Evolutionary conservation across 23 tunicate species (phyloP), one percentile per base, ranked within the genome.

Genomic region (Ciona savignyi): DNA sequence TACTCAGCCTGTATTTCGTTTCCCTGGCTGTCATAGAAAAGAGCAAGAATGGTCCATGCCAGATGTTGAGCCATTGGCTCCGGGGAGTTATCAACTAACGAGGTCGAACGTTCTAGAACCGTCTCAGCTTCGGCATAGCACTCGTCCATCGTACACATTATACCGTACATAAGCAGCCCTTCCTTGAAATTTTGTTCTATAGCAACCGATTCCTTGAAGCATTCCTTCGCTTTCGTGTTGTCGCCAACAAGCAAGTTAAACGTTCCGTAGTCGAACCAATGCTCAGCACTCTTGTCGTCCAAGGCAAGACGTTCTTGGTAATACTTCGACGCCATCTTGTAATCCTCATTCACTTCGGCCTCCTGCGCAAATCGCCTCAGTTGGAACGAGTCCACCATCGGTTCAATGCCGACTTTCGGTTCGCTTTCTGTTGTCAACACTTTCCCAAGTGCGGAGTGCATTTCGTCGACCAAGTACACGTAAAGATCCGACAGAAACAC

Each of bases 261-360:
- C 2, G 86, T 79, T 1, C 95, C 99, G 32, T 77, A 94, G 65
- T 87, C 99, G 28, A 79, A 71, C 99, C 99, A 94, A 66, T 85
- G 86, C 15, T 75, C 84, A 22, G 95, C 80, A 75, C 78, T 74
- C 32, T 74, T 83, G 28, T 88, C 87, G 60, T 87, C 84, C 26
- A 73, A 74, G 0, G 84, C 68, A 26, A 94, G 67, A 62, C 94
- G 74, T 15, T 42, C 56, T 63, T 88, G 87, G 56, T 84, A 91
- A 76, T 91, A 91, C 4, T 72, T 77, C 0, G 83, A 78, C 0
- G 99, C 99, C 28, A 24, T 70, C 3, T 88, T 85, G 49, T 74
- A 88, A 27, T 94, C 90, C 63, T 72, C 99, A 32, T 86, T 83
- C 35, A 75, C 89, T 76, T 79, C 95, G 2, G 95, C 99, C 63